A percentile compares a stretch with the other conserved stretches of the same genome.
Evolutionary conservation across 1,140 invertebrate genomes (phyloP).

Genomic region (Drosophila nannoptera): DNA sequence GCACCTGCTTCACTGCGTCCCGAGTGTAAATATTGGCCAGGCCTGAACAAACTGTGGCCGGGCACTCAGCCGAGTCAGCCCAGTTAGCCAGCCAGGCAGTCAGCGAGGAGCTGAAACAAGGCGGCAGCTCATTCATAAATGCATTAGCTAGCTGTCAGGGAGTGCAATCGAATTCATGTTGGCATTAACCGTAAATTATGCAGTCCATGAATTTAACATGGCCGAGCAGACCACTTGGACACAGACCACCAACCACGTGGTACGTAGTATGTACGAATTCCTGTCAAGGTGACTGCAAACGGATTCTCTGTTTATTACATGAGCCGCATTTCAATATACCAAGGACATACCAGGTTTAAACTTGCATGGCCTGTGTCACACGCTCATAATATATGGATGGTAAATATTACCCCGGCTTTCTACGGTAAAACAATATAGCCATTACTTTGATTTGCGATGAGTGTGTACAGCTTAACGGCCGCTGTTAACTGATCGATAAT

Average conservation of each 20-base stretch:
- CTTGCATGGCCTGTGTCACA: slow-evolving; percentile 14
- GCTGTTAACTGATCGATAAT: not conserved
- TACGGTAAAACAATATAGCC: not conserved
- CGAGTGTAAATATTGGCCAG: slow-evolving; percentile 45
- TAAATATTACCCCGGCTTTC: not conserved
- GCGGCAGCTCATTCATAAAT: slow-evolving; percentile 45
- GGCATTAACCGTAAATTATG: slow-evolving; percentile 51
- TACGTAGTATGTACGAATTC: slow-evolving; percentile 20
- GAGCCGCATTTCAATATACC: slow-evolving; percentile 37
- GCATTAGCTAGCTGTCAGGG: slow-evolving; percentile 43
- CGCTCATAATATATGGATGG: slow-evolving; percentile 20
- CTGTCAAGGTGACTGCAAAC: slow-evolving; percentile 47
- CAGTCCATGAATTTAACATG: slow-evolving; percentile 48
- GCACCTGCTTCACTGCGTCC: slow-evolving; percentile 3
- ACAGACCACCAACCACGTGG: slow-evolving; percentile 22
- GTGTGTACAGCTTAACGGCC: not conserved
- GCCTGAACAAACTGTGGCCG: slow-evolving; percentile 2
- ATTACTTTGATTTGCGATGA: not conserved
- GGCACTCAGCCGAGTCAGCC: no score
- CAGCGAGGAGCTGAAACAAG: not conserved
- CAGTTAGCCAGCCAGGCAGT: not conserved
- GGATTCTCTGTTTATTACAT: slow-evolving; percentile 43
- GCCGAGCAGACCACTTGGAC: slow-evolving; percentile 38
- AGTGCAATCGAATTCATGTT: slow-evolving; percentile 51
- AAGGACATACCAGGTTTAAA: slow-evolving; percentile 27